A percentile compares a stretch with the other conserved stretches of the same genome.
phyloP scores from a whole-genome alignment of 1,140 invertebrate species.

The Meloidogyne exigua region DNA sequence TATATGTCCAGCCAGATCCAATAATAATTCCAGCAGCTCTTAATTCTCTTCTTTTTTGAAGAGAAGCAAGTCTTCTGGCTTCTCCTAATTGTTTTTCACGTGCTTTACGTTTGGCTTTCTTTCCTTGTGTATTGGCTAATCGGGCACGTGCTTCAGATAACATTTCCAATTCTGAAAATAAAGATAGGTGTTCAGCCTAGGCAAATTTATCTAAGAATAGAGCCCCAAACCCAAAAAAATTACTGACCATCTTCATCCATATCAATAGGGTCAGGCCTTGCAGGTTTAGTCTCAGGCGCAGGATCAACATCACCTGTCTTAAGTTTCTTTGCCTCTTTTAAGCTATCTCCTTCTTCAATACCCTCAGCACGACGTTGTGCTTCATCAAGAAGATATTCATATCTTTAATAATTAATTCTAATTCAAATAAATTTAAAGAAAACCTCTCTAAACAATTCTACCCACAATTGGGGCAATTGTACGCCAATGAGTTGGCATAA shows the following conservation, averaged over 20 bases:
- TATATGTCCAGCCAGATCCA: conserved; percentile 61
- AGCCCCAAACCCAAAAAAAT: not conserved
- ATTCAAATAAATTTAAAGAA: conserved; percentile 21
- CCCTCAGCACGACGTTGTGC: conserved; percentile 96
- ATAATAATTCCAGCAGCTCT: conserved; percentile 93
- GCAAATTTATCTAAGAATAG: too few species aligned
- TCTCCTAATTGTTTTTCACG: conserved; percentile 97
- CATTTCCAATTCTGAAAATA: conserved; percentile 87
- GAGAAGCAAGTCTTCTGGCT: conserved; percentile 85
- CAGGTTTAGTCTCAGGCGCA: conserved; percentile 98
- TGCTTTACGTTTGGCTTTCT: conserved; percentile 97
- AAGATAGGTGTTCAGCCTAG: too few species aligned
- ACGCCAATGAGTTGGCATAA: conserved; percentile 99
- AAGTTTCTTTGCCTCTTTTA: conserved; percentile 88
- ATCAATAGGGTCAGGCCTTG: conserved; percentile 96
- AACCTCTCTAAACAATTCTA: conserved; percentile 89
- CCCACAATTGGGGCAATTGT: conserved; percentile 99
- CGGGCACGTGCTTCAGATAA: conserved; percentile 94
- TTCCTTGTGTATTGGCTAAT: conserved; percentile 97
- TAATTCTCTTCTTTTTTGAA: conserved; percentile 90
- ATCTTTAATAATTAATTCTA: conserved; percentile 34
- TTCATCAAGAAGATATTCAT: conserved; percentile 76
- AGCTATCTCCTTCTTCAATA: conserved; percentile 75
- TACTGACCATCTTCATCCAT: conserved; percentile 95
- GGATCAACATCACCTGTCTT: conserved; percentile 99